Conservation (phyloP, 1,140 invertebrate genomes). For the Cepaea nemoralis region DNA sequence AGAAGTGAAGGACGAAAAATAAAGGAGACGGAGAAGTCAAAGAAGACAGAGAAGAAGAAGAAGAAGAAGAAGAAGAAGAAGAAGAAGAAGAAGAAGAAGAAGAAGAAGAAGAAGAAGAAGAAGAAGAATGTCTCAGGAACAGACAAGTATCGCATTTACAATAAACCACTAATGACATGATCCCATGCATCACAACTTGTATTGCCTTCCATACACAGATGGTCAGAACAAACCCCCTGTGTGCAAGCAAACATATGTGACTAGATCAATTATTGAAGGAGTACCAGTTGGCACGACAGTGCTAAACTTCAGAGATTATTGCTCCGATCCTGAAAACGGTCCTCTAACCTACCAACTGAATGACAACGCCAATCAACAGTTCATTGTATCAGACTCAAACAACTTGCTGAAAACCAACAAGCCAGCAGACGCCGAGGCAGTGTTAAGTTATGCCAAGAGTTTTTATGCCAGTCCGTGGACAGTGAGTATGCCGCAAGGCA, state of each 20-base stretch:
- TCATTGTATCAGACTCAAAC: not conserved
- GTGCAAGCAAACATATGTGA: not conserved
- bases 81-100: too few relatives aligned
- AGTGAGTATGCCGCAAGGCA: not conserved
- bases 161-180: too few relatives aligned
- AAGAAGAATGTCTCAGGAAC: too few relatives aligned
- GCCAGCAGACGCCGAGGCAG: not conserved
- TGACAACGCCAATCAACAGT: not conserved
- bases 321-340: not conserved
- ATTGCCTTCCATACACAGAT: not conserved
- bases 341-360: not conserved
- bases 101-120: too few relatives aligned
- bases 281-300: not conserved
- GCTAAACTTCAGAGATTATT: not conserved
- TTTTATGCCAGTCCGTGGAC: not conserved
- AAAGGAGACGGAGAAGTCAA: too few relatives aligned
- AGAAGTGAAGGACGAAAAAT: too few relatives aligned
- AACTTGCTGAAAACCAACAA: not conserved
- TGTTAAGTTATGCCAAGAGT: not conserved
- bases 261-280: not conserved
- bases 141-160: too few relatives aligned
- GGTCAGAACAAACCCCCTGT: not conserved
- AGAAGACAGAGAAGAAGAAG: too few relatives aligned
- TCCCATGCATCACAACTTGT: too few relatives aligned
- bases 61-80: too few relatives aligned